Percentiles rank a stretch among this genome's conserved stretches.
These are phyloP conservation scores for Centrocercus urophasianus DNA, from an alignment of 2,113 vertebrate genomes.

Conservation along the genomic window DNA sequence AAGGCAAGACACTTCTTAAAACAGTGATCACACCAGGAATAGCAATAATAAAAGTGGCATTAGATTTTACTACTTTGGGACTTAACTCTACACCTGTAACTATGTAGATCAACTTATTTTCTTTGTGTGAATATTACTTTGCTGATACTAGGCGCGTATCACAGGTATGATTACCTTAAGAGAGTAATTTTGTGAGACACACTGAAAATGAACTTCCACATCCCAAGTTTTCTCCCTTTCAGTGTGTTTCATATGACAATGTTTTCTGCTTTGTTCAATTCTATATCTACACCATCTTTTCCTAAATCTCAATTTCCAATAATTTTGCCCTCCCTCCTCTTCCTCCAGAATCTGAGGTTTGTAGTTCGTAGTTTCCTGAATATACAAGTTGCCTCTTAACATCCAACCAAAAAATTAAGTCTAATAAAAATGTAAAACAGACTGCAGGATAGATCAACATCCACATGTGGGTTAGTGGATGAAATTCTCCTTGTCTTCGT, in stretches of 20 bases:
- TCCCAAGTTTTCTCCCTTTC: neutral
- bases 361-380: slow-evolving; percentile 41
- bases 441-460: neutral
- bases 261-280: neutral
- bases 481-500: neutral
- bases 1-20: neutral
- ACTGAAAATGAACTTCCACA: neutral
- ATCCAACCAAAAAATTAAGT: neutral
- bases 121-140: neutral
- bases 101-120: neutral
- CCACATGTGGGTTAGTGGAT: neutral
- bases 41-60: neutral
- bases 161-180: neutral
- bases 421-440: neutral
- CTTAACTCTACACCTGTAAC: neutral
- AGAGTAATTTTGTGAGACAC: neutral
- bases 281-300: neutral
- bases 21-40: neutral
- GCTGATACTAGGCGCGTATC: neutral
- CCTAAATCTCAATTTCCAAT: neutral
- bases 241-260: neutral
- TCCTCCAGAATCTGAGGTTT: neutral
- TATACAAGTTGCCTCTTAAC: neutral
- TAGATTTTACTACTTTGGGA: neutral
- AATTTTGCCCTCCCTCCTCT: neutral